phyloP scores from a whole-genome alignment of 30 jellyfish, hydroid and myxozoan species.

The Aurelia coerulea region DNA sequence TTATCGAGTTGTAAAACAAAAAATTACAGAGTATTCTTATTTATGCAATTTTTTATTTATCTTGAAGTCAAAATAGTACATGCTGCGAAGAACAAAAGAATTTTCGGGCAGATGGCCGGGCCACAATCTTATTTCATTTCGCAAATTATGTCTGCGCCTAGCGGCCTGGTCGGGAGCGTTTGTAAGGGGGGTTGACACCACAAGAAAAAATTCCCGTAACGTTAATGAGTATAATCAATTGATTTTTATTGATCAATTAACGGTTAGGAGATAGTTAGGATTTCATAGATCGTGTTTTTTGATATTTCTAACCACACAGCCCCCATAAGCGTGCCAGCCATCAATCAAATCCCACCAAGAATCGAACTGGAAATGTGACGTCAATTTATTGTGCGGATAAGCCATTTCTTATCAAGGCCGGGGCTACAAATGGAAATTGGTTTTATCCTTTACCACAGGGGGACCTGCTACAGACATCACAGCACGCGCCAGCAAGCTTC shows the following conservation, averaged over 20 bases:
- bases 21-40: conserved; percentile 53
- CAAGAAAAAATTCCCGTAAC: neutral
- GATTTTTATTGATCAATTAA: neutral
- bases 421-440: neutral
- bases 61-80: conserved; percentile 43
- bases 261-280: neutral
- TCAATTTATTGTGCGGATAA: too few relatives aligned
- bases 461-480: conserved; percentile 37
- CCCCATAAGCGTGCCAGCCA: conserved; percentile 6
- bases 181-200: conserved; percentile 44
- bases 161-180: conserved; percentile 60
- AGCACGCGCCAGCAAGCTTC: conserved; percentile 60
- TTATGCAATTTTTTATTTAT: conserved; percentile 34
- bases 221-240: conserved; percentile 8
- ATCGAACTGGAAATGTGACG: too few relatives aligned
- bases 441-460: conserved; percentile 14
- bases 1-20: conserved; percentile 38
- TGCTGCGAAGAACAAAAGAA: conserved; percentile 53
- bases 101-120: conserved; percentile 77
- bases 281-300: neutral
- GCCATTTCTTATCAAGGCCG: too few relatives aligned
- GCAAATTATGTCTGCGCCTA: conserved; percentile 10
- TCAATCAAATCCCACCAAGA: neutral
- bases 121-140: conserved; percentile 52
- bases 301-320: conserved; percentile 12